Percentiles rank a stretch among this genome's conserved stretches.
Evolutionary conservation across 2,888 invertebrate genomes (phyloP).

Genomic region (Stenolophus ochropezus): DNA sequence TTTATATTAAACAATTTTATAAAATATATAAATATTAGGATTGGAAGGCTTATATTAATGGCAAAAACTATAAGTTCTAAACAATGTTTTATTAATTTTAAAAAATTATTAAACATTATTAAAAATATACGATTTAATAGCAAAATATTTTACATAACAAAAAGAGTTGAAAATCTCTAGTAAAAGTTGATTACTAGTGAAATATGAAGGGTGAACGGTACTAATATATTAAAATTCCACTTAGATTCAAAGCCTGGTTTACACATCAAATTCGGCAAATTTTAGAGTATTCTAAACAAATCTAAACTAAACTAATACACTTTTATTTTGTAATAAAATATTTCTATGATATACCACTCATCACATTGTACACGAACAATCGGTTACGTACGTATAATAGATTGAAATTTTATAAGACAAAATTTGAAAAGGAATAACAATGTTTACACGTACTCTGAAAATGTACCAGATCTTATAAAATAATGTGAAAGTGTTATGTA

Average conservation of each 20-base stretch:
- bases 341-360: constrained; percentile 54
- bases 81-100: constrained; percentile 35
- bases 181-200: constrained; percentile 45
- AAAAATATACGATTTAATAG: constrained; percentile 58
- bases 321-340: constrained; percentile 53
- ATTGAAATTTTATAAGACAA: constrained; percentile 11
- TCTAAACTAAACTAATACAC: constrained; percentile 52
- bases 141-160: constrained; percentile 59
- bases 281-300: constrained; percentile 53
- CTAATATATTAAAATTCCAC: constrained; percentile 45
- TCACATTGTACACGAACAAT: constrained; percentile 52
- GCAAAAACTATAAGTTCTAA: constrained; percentile 34
- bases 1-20: not conserved
- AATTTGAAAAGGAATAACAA: constrained; percentile 8
- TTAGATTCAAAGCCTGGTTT: constrained; percentile 52
- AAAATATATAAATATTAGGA: not conserved
- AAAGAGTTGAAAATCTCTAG: constrained; percentile 45
- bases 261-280: constrained; percentile 50
- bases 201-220: constrained; percentile 20
- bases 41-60: constrained; percentile 1
- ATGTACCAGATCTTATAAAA: not conserved
- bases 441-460: not conserved
- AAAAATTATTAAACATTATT: constrained; percentile 53
- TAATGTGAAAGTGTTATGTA: not conserved
- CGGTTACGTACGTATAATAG: constrained; percentile 48